Conservation (phyloP, 2,113 vertebrate species). For the Paedocypris sp. region DNA sequence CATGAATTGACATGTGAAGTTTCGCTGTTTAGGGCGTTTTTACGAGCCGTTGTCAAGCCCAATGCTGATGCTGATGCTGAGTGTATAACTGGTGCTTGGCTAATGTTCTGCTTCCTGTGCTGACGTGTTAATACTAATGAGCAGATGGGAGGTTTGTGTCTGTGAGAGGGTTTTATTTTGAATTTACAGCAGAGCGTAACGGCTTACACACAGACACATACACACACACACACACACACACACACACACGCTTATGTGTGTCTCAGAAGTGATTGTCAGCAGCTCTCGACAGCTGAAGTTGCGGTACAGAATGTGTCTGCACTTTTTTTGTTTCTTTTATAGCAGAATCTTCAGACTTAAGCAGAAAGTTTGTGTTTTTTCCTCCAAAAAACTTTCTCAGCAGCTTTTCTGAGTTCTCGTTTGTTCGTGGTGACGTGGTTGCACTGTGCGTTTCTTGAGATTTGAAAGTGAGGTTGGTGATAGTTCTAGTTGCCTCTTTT, state of each 20-base stretch:
- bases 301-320: conserved; percentile 1
- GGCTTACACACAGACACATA: background rate
- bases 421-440: too few relatives aligned
- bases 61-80: too few relatives aligned
- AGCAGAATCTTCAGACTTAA: conserved; percentile 8
- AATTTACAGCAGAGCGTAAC: background rate
- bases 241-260: background rate
- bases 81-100: too few relatives aligned
- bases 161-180: background rate
- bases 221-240: background rate
- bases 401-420: background rate
- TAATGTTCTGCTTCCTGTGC: background rate
- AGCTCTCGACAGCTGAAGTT: conserved; percentile 10
- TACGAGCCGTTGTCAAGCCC: too few relatives aligned
- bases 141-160: background rate
- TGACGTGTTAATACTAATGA: background rate
- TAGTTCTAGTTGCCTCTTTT: too few relatives aligned
- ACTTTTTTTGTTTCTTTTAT: background rate
- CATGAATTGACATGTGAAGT: too few relatives aligned
- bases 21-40: too few relatives aligned
- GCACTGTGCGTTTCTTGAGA: too few relatives aligned
- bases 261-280: conserved; percentile 6
- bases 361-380: conserved; percentile 2
- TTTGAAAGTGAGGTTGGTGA: too few relatives aligned
- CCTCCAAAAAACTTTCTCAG: background rate